phyloP scores from a whole-genome alignment of 53 echinoderm and acorn worm genomes.

The Pentamera pediparva region DNA sequence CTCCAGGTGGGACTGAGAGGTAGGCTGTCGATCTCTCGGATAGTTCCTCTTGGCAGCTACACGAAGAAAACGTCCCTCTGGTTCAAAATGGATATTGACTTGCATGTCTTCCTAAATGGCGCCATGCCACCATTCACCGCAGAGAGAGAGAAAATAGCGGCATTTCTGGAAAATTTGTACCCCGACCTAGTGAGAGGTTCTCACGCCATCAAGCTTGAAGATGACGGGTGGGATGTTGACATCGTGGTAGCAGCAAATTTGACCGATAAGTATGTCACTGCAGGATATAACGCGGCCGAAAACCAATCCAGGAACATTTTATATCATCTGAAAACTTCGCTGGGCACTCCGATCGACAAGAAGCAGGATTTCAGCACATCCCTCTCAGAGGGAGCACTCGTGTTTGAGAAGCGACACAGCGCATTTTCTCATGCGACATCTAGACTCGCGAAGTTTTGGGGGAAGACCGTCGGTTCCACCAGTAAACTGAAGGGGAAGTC shows the following conservation, averaged over 20 bases:
- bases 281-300: too few species aligned
- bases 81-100: slow-evolving; percentile 6
- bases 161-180: neutral
- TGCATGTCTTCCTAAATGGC: neutral
- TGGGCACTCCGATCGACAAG: neutral
- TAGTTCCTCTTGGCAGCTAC: neutral
- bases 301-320: neutral
- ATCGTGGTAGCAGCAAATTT: neutral
- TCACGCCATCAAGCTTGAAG: neutral
- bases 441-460: slow-evolving; percentile 19
- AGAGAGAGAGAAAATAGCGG: neutral
- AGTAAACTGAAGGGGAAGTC: slow-evolving; percentile 18
- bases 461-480: neutral
- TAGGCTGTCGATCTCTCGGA: neutral
- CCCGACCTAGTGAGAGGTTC: neutral
- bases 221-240: neutral
- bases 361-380: slow-evolving; percentile 19
- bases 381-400: slow-evolving; percentile 14
- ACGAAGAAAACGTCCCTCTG: slow-evolving; percentile 7
- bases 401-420: slow-evolving; percentile 16
- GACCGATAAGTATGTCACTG: neutral
- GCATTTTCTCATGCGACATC: slow-evolving; percentile 18
- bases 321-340: neutral
- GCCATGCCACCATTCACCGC: neutral
- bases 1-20: neutral